Conservation (phyloP, 2,888 invertebrate species). For the Thelaira solivaga region DNA sequence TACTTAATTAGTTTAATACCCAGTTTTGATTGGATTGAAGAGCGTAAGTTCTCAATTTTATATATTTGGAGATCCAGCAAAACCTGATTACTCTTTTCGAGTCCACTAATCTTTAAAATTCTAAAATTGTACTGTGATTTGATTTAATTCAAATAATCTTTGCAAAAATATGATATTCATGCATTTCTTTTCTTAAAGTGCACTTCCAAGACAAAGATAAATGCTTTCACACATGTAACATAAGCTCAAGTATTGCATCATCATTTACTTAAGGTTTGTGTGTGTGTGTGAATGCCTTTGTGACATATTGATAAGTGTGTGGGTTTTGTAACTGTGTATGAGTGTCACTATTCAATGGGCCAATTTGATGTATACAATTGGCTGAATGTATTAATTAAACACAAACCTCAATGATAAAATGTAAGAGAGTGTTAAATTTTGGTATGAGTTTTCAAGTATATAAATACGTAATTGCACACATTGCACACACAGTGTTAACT, state of each 20-base stretch:
- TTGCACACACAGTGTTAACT: no score
- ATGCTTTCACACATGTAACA: neutral
- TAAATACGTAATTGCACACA: neutral
- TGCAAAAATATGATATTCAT: neutral
- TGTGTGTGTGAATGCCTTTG: constrained; percentile 21
- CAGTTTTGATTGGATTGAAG: no score
- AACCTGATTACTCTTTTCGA: no score
- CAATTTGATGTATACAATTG: constrained; percentile 55
- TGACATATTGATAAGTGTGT: neutral
- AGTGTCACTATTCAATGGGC: neutral
- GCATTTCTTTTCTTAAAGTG: neutral
- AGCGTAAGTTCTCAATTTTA: no score
- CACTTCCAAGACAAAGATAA: neutral
- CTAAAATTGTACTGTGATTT: no score
- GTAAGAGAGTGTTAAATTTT: constrained; percentile 39
- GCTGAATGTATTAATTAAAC: constrained; percentile 65
- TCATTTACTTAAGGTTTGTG: constrained; percentile 10
- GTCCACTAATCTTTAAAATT: no score
- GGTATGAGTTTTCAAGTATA: constrained; percentile 31
- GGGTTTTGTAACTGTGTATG: neutral
- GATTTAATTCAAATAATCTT: no score
- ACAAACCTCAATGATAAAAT: constrained; percentile 47
- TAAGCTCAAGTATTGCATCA: constrained; percentile 13
- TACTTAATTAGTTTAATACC: no score
- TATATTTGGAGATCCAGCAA: no score